A percentile compares a stretch with the other conserved stretches of the same genome.
Conservation (phyloP, 2,113 vertebrate genomes). For the Uropsilus gracilis region DNA sequence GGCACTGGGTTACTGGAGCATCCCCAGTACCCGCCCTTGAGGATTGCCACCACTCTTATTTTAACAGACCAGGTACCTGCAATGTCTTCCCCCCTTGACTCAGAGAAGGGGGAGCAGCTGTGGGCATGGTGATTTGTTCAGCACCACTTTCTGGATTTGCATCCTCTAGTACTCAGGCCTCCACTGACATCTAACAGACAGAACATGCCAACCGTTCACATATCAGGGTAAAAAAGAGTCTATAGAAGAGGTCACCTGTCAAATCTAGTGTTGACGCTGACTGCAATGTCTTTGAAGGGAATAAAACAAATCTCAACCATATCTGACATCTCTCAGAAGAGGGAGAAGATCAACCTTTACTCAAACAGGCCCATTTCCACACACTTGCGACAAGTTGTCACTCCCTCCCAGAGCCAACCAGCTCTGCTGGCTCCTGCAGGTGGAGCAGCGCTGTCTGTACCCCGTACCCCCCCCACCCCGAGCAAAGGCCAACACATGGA, state of each 20-base stretch:
- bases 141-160: neutral
- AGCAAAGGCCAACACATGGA: neutral
- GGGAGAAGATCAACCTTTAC: neutral
- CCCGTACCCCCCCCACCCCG: neutral
- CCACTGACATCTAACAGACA: neutral
- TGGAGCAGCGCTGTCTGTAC: neutral
- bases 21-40: neutral
- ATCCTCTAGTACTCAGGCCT: neutral
- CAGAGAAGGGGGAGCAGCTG: neutral
- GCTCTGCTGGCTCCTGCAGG: neutral
- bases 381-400: neutral
- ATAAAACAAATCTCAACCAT: neutral
- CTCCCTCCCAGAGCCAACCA: neutral
- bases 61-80: neutral
- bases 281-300: neutral
- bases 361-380: neutral
- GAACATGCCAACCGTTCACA: neutral
- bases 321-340: neutral
- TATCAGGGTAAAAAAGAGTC: neutral
- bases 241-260: neutral
- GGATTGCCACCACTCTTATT: neutral
- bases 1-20: neutral
- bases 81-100: neutral
- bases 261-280: neutral
- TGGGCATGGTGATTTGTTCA: neutral